Evolutionary conservation across 1,140 invertebrate genomes (phyloP).

Genomic region (Stegodyphus mimosarum): DNA sequence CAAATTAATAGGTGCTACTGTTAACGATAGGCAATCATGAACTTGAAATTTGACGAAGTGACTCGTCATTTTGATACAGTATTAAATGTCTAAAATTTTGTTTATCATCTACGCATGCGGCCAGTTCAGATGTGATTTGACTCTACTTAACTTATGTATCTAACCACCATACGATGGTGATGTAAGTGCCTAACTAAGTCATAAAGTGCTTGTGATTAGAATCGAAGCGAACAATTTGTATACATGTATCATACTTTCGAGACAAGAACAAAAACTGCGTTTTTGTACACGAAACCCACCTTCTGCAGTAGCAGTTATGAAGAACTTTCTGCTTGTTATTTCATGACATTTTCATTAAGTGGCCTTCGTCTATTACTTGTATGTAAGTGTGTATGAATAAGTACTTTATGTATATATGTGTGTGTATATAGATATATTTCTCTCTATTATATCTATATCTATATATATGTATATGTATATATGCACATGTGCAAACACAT

Average conservation of each 20-base stretch:
- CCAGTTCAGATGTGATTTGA: slow-evolving; percentile 56
- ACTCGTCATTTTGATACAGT: slow-evolving; percentile 37
- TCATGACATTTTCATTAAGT: slow-evolving; percentile 20
- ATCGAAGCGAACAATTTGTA: slow-evolving; percentile 43
- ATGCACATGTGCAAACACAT: too few relatives aligned
- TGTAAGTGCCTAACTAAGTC: slow-evolving; percentile 54
- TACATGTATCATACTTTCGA: slow-evolving; percentile 12
- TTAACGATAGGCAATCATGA: slow-evolving; percentile 34
- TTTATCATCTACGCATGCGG: slow-evolving; percentile 25
- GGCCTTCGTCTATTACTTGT: slow-evolving; percentile 24
- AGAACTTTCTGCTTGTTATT: not conserved
- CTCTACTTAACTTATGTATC: slow-evolving; percentile 43
- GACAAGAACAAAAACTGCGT: slow-evolving; percentile 14
- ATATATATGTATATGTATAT: too few relatives aligned
- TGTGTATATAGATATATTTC: too few relatives aligned
- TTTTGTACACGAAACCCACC: slow-evolving; percentile 44
- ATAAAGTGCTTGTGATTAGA: slow-evolving; percentile 54
- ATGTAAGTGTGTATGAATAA: not conserved
- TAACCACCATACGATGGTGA: slow-evolving; percentile 16
- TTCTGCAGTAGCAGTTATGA: slow-evolving; percentile 24
- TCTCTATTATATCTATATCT: too few relatives aligned
- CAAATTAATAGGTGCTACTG: slow-evolving; percentile 24
- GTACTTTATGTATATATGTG: not conserved
- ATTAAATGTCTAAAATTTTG: slow-evolving; percentile 36
- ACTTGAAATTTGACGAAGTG: slow-evolving; percentile 4